Evolutionary conservation across 2,888 invertebrate genomes (phyloP).

Genomic region (Parnassius smintheus): DNA sequence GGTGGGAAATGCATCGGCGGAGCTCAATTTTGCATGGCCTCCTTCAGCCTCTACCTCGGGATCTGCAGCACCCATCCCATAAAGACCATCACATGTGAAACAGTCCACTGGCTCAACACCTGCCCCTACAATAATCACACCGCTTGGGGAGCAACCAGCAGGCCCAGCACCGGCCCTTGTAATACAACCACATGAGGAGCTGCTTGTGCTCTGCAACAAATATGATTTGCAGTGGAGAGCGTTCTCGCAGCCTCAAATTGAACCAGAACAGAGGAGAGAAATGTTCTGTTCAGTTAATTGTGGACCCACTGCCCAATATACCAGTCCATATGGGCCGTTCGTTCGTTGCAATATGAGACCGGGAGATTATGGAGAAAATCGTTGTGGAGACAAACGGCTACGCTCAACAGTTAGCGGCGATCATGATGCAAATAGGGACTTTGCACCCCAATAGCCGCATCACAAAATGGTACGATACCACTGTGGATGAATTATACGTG

Average conservation of each 20-base stretch:
- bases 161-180: too few species aligned
- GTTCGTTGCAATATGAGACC: conserved; percentile 28
- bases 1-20: too few species aligned
- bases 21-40: too few species aligned
- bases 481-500: conserved; percentile 23
- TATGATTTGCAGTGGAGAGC: neutral
- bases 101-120: too few species aligned
- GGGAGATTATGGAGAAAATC: conserved; percentile 26
- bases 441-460: conserved; percentile 23
- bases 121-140: neutral
- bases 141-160: too few species aligned
- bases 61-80: neutral
- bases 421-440: conserved; percentile 14
- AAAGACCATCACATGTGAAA: too few species aligned
- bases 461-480: conserved; percentile 26
- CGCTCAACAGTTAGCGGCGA: conserved; percentile 26
- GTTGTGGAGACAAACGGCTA: conserved; percentile 28
- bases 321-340: conserved; percentile 26
- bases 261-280: neutral
- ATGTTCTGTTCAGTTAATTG: neutral
- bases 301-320: conserved; percentile 14
- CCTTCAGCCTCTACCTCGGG: neutral
- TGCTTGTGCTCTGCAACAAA: neutral
- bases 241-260: neutral
- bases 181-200: too few species aligned